A percentile compares a stretch with the other conserved stretches of the same genome.
phyloP scores from a whole-genome alignment of 2,113 vertebrate species.

The Myxocyprinus asiaticus region DNA sequence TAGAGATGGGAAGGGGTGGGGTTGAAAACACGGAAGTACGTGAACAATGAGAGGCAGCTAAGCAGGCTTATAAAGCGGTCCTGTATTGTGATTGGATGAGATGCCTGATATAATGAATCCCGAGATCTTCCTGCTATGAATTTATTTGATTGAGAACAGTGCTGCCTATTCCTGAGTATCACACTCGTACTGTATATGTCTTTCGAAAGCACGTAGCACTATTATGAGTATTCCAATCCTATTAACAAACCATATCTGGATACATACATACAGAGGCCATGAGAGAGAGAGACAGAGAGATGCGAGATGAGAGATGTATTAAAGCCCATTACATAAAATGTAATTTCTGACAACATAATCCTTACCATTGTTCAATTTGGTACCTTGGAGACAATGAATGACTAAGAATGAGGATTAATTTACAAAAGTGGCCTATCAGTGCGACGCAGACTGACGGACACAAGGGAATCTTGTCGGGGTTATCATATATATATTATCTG shows the following conservation, averaged over 20 bases:
- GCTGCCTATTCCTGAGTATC: no score
- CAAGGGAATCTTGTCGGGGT: conserved; percentile 84
- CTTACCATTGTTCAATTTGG: conserved; percentile 90
- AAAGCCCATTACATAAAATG: conserved; percentile 90
- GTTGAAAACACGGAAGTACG: no score
- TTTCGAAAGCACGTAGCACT: not conserved
- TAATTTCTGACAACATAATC: conserved; percentile 96
- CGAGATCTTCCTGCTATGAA: no score
- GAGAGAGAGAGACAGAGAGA: conserved; percentile 64
- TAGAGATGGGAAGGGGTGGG: no score
- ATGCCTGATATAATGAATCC: no score
- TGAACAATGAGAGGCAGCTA: no score
- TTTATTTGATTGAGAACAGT: no score
- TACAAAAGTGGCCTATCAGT: conserved; percentile 79
- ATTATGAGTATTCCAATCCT: conserved; percentile 64
- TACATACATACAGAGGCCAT: conserved; percentile 66
- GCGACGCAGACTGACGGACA: conserved; percentile 77
- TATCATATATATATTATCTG: conserved; percentile 80
- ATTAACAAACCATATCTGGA: conserved; percentile 76
- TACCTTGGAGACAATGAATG: conserved; percentile 86
- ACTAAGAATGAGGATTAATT: conserved; percentile 93
- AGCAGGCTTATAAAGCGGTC: no score
- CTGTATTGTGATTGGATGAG: no score
- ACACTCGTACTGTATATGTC: no score
- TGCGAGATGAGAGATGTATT: conserved; percentile 82